Evolutionary conservation across 2,888 invertebrate species (phyloP).

Genomic region (Microplitis deprimator): DNA sequence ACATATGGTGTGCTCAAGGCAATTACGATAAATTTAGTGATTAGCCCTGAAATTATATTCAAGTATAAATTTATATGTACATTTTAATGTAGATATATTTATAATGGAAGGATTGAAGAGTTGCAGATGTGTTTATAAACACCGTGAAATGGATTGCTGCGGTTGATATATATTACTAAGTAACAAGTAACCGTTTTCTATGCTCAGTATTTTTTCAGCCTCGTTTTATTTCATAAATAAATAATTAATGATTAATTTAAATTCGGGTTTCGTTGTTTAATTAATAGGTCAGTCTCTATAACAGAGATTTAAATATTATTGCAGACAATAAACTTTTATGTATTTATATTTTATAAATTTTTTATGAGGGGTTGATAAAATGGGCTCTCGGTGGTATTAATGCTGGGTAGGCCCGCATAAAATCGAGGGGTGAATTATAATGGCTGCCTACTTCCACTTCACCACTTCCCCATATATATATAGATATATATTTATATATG

Average conservation of each 20-base stretch:
- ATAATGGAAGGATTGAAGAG: neutral
- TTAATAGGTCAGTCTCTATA: neutral
- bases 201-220: neutral
- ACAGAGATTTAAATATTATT: neutral
- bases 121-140: constrained; percentile 1
- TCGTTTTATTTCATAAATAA: neutral
- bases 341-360: neutral
- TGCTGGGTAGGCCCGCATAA: neutral
- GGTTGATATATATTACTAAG: neutral
- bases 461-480: neutral
- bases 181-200: neutral
- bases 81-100: neutral
- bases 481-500: neutral
- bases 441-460: constrained; percentile 17
- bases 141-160: neutral
- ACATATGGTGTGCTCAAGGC: neutral
- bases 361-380: constrained; percentile 1
- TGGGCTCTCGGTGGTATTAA: constrained; percentile 1
- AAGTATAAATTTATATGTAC: neutral
- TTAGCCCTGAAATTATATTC: neutral
- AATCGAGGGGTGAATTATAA: constrained; percentile 8
- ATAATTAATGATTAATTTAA: too few species aligned
- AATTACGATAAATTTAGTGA: neutral
- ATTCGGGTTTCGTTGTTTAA: too few species aligned
- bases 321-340: neutral